phyloP scores from a whole-genome alignment of 1,140 invertebrate species.

The Brachionus sp. region DNA sequence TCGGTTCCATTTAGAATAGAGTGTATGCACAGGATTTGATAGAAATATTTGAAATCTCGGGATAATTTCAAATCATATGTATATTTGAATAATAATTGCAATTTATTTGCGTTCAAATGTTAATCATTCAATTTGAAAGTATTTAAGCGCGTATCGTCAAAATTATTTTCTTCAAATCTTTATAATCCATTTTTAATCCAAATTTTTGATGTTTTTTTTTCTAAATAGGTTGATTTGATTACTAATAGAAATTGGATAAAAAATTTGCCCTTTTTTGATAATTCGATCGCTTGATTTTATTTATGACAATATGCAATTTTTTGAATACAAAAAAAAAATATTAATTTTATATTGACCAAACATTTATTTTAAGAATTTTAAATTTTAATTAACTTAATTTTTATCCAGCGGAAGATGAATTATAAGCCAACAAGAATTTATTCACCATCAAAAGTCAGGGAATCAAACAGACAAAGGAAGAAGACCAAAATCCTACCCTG shows the following conservation, averaged over 20 bases:
- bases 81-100: conserved; percentile 10
- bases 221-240: background rate
- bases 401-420: no score
- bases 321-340: no score
- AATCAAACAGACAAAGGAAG: no score
- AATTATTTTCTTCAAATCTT: conserved; percentile 24
- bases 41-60: conserved; percentile 20
- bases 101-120: conserved; percentile 30
- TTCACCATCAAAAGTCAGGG: no score
- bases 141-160: background rate
- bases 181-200: background rate
- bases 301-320: no score
- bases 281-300: background rate
- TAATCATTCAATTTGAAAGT: conserved; percentile 8
- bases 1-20: background rate
- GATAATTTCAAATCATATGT: background rate
- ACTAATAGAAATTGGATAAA: background rate
- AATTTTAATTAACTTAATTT: no score
- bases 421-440: no score
- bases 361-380: no score
- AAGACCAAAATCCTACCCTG: no score
- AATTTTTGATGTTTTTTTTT: background rate
- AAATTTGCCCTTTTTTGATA: background rate
- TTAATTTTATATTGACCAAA: no score
- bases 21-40: background rate